Conservation (phyloP, 2,888 invertebrate species). For the Lasioglossum villosulum region DNA sequence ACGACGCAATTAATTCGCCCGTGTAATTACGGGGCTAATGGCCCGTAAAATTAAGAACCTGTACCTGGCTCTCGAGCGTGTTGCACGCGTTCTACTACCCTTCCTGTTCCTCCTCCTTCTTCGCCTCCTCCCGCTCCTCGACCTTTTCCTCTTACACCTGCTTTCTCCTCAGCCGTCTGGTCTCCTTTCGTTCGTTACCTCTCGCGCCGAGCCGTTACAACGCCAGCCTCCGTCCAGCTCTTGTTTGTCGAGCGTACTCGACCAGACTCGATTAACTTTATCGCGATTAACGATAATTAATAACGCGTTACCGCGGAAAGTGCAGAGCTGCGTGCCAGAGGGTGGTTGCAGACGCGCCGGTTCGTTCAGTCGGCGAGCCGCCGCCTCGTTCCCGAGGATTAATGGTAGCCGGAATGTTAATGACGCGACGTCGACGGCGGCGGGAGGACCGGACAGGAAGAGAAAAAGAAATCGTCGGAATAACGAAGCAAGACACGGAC, state of each 20-base stretch:
- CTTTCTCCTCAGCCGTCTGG: conserved; percentile 7
- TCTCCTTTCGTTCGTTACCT: conserved; percentile 34
- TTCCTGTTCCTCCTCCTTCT: conserved; percentile 23
- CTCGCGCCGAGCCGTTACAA: neutral
- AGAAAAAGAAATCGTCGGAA: conserved; percentile 41
- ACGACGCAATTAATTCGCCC: conserved; percentile 80
- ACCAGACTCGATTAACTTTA: conserved; percentile 70
- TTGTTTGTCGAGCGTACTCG: conserved; percentile 56
- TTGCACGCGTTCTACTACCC: conserved; percentile 66
- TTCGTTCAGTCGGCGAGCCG: neutral
- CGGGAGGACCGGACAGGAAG: neutral
- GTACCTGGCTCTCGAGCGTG: conserved; percentile 67
- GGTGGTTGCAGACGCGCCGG: neutral
- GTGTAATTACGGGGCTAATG: conserved; percentile 80
- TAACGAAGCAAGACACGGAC: conserved; percentile 56
- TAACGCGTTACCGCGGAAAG: conserved; percentile 66
- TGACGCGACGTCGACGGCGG: conserved; percentile 28
- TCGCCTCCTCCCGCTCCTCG: conserved; percentile 14
- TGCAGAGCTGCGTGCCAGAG: conserved; percentile 15
- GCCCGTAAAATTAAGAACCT: conserved; percentile 81
- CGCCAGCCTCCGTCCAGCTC: neutral
- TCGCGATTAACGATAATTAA: conserved; percentile 73
- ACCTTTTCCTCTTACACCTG: conserved; percentile 4
- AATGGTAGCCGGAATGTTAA: conserved; percentile 62
- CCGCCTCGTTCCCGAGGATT: conserved; percentile 61